Base-by-base conservation (phyloP, 2,113 vertebrate genomes). In the Hydrochoerus hydrochaeris region DNA sequence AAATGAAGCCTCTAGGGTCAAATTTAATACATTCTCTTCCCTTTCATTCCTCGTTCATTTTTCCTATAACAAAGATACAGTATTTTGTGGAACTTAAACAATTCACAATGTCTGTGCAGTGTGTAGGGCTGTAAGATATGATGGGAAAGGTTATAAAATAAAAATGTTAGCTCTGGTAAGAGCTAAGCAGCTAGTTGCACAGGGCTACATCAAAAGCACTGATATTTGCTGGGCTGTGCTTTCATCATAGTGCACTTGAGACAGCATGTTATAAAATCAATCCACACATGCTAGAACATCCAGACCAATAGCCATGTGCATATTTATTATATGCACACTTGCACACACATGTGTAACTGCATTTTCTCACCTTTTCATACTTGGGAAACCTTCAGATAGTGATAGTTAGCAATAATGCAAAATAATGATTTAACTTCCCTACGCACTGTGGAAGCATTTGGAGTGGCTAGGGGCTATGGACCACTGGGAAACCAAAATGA, bases 1-100 rank as follows among this genome's bases (percentile, higher is more conserved):
- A 95, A 97, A 60, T 73, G 46, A 90, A 92, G 85, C 13, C 67
- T 81, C 81, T 90, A 95, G 90, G 88, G 96, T 95, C 95, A 95
- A 95, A 77, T 93, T 85, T 83, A 92, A 97, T 90, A 58, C 30
- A 97, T 38, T 84, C 69, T 85, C 84, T 38, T 26, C 41, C 88
- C 46, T 75, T 91, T 87, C 77, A 30, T 82, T 32, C 85, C 38
- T 87, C 86, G 77, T 73, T 94, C 71, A 35, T 88, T 93, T 85
- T 85, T 81, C 54, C 11, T 75, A n/a, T 46, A 71, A 71, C 96
- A 95, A 95, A 82, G 73, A 82, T 46, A 81, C 1, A 83, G 28
- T 9, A 67, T 67, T 60, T 32, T 52, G 35, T 12, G 24, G 20
- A 90, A 73, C 67, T 88, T 65, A 67, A 95, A 88, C 22, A 75